Conservation (phyloP, 2,113 vertebrate genomes). For the Cyphomyrus plagiostoma region DNA sequence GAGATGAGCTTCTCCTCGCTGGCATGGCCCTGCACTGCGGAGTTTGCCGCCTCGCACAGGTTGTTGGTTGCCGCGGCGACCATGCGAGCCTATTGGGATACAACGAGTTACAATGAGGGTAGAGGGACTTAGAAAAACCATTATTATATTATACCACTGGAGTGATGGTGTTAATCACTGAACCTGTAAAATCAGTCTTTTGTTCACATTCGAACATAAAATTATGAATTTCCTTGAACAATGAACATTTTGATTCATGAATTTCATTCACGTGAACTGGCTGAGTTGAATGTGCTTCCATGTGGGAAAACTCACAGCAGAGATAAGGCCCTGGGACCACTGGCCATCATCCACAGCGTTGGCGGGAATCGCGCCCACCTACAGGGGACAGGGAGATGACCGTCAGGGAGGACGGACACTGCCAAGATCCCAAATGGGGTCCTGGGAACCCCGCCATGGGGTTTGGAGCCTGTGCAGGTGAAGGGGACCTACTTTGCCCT, state of each 20-base stretch:
- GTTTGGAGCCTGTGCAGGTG: neutral
- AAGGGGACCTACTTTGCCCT: conserved; percentile 81
- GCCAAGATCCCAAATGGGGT: neutral
- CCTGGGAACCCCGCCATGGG: neutral
- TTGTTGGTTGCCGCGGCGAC: conserved; percentile 94
- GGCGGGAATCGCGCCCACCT: conserved; percentile 89
- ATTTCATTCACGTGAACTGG: neutral
- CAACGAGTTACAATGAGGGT: no score
- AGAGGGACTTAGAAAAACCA: neutral
- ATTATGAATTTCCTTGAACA: neutral
- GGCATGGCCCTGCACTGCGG: conserved; percentile 87
- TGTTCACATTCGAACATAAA: neutral
- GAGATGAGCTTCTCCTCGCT: conserved; percentile 96
- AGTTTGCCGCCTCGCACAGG: conserved; percentile 87
- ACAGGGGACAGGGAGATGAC: neutral
- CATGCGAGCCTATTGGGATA: conserved; percentile 75
- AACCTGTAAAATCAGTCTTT: neutral
- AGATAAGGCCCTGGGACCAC: conserved; percentile 98
- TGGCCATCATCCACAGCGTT: conserved; percentile 93
- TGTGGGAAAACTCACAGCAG: conserved; percentile 74
- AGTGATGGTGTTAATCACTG: neutral
- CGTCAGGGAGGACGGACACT: neutral
- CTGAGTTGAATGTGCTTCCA: neutral
- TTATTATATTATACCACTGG: neutral
- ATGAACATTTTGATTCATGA: neutral